Conservation (phyloP, 2,797 vertebrate genomes). For the Buphagus erythrorhynchus region DNA sequence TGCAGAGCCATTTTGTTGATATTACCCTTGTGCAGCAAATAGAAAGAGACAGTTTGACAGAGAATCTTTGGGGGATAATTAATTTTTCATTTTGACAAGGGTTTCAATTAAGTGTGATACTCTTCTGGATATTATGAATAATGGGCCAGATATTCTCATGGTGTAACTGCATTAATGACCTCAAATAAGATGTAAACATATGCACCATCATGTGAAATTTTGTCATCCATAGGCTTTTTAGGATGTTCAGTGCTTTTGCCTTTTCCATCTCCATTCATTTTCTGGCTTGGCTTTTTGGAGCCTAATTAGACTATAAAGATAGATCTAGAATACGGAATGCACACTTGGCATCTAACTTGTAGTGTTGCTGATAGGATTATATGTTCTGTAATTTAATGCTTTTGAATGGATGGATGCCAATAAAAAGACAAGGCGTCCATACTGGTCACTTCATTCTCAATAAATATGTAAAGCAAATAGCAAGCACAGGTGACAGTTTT, state of each 20-base stretch:
- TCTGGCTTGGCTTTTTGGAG: background rate
- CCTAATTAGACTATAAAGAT: background rate
- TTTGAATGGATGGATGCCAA: background rate
- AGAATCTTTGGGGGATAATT: slow-evolving; percentile 58
- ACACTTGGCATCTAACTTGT: background rate
- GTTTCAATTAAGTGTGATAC: slow-evolving; percentile 61
- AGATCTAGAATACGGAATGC: background rate
- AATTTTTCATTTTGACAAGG: slow-evolving; percentile 60
- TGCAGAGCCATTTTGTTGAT: slow-evolving; percentile 27
- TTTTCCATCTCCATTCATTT: background rate
- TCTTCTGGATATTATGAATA: slow-evolving; percentile 26
- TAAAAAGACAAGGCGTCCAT: background rate
- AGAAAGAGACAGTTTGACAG: slow-evolving; percentile 65
- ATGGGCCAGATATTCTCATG: background rate
- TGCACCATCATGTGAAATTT: background rate
- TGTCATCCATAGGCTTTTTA: background rate
- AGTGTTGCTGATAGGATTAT: background rate
- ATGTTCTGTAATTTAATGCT: background rate
- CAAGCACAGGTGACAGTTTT: background rate
- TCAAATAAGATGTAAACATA: background rate
- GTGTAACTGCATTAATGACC: slow-evolving; percentile 21
- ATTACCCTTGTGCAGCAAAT: slow-evolving; percentile 28
- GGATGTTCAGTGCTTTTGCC: background rate
- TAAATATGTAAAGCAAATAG: background rate
- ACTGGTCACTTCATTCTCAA: background rate